A percentile compares a stretch with the other conserved stretches of the same genome.
Conservation (phyloP, 2,113 vertebrate species). For the Anarrhichthys ocellatus region DNA sequence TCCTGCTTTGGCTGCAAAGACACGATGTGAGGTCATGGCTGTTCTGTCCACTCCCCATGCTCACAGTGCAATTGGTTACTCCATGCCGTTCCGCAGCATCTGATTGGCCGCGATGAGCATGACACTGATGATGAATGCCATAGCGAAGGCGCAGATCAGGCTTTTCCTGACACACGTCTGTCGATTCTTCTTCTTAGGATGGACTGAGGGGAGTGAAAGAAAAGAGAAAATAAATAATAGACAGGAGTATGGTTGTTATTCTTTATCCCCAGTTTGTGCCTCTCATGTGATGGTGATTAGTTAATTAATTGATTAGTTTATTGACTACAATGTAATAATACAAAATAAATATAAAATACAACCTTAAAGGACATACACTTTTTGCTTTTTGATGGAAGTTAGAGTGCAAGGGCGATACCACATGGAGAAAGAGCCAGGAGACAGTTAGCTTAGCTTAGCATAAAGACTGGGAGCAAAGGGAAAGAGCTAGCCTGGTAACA, state of each 20-base stretch:
- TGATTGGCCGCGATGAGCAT: conserved; percentile 99
- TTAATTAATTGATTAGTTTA: background rate
- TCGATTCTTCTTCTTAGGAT: conserved; percentile 96
- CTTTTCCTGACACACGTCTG: conserved; percentile 99
- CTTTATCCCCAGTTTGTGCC: background rate
- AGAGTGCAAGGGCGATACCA: background rate
- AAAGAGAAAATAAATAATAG: conserved; percentile 9
- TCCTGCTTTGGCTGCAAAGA: conserved; percentile 78
- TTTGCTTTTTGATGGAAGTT: background rate
- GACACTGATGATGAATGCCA: conserved; percentile 99
- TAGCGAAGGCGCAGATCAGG: conserved; percentile 98
- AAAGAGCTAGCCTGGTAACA: background rate
- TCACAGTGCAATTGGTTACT: conserved; percentile 89
- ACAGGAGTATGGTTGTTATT: background rate
- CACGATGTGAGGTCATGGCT: conserved; percentile 73
- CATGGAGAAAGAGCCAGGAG: background rate
- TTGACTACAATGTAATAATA: background rate
- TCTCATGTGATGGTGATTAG: background rate
- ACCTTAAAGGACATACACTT: background rate
- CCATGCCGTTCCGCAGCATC: conserved; percentile 99
- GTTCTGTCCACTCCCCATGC: conserved; percentile 70
- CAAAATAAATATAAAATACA: background rate
- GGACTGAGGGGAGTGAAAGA: conserved; percentile 82
- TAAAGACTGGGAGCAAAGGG: background rate
- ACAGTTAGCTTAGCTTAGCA: background rate